Conservation (phyloP, 30 jellyfish, hydroid and myxozoan genomes). For the Turritopsis dohrnii region DNA sequence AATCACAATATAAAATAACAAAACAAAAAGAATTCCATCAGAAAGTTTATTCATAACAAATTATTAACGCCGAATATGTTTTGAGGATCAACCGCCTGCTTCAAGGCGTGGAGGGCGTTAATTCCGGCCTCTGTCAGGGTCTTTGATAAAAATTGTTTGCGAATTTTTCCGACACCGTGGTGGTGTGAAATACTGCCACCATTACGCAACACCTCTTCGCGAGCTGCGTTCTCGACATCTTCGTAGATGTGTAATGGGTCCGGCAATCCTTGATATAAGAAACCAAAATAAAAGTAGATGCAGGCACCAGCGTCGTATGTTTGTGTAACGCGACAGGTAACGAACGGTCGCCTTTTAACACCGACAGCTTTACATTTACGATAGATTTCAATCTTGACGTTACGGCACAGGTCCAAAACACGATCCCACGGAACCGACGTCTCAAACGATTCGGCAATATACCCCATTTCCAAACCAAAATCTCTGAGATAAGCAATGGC, state of each 20-base stretch:
- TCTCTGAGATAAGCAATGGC: slow-evolving; percentile 92
- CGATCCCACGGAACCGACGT: slow-evolving; percentile 98
- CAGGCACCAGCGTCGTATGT: slow-evolving; percentile 98
- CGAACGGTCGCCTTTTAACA: slow-evolving; percentile 63
- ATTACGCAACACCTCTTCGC: slow-evolving; percentile 84
- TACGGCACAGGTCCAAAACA: slow-evolving; percentile 73
- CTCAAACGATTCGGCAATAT: slow-evolving; percentile 93
- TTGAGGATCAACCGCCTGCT: slow-evolving; percentile 76
- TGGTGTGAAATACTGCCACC: slow-evolving; percentile 98
- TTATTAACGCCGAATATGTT: slow-evolving; percentile 82
- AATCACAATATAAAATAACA: neutral
- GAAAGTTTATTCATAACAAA: slow-evolving; percentile 30
- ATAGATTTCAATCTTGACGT: slow-evolving; percentile 57
- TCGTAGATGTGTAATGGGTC: slow-evolving; percentile 81
- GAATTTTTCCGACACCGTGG: slow-evolving; percentile 88
- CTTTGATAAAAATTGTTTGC: slow-evolving; percentile 59
- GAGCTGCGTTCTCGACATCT: slow-evolving; percentile 79
- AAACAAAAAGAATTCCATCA: neutral
- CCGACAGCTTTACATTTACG: slow-evolving; percentile 70
- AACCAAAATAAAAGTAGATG: slow-evolving; percentile 91
- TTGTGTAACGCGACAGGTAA: slow-evolving; percentile 94
- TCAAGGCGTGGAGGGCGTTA: slow-evolving; percentile 68
- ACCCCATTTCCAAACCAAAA: slow-evolving; percentile 80
- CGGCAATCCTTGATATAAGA: slow-evolving; percentile 57
- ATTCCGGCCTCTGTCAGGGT: slow-evolving; percentile 72